Base-by-base conservation (phyloP, 1,140 invertebrate genomes). In the Drosophila tropicalis region DNA sequence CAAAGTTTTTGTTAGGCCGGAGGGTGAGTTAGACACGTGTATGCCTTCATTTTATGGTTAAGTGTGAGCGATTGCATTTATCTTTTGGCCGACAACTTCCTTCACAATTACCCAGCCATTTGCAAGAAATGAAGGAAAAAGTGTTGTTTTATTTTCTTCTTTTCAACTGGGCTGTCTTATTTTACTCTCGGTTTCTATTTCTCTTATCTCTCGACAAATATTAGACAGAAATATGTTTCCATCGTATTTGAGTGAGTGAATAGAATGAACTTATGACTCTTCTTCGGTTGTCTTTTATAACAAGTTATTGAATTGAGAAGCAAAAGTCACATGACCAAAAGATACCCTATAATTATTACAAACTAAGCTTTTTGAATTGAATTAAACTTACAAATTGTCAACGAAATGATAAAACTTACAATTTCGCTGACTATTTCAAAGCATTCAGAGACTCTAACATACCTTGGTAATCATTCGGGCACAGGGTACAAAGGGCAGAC, bases 261-360 rank as follows among this genome's bases (percentile, higher is more conserved):
- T 17, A 39, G 29, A 39, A 60, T 32, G 22, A 62, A 72, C 65
- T 36, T 29, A 66, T 12, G 67, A 36, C 36, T 41, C 19, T 62
- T 9, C 6, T 22, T 44, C 25, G 6, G 12, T 60, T 41, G 55
- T 32, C 55, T 41, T 54, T 51, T 25, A 19, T 63, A 67, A 55
- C 67, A 63, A 71, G 84, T 67, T 87, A 83, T 80, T 72, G 76
- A 70, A 86, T 76, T 87, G 72, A 65, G 77, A 81, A 85, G 44
- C 6, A 22, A 51, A 22, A 12, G 19, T 22, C 4, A 22, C 6
- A 1, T 19, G 17, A 51, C 44, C 17, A 5, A 1, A 0, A 51
- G 3, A 22, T 51, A 12, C 44, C 17, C 44, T 51, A 10, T 36
- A 36, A 5, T 5, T 0, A 29, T 6, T 29, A 1, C 7, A 34